A percentile compares a stretch with the other conserved stretches of the same genome.
These are phyloP conservation scores for Mesocentrotus franciscanus DNA, from an alignment of 53 echinoderm and acorn worm genomes.

Conservation along the genomic window DNA sequence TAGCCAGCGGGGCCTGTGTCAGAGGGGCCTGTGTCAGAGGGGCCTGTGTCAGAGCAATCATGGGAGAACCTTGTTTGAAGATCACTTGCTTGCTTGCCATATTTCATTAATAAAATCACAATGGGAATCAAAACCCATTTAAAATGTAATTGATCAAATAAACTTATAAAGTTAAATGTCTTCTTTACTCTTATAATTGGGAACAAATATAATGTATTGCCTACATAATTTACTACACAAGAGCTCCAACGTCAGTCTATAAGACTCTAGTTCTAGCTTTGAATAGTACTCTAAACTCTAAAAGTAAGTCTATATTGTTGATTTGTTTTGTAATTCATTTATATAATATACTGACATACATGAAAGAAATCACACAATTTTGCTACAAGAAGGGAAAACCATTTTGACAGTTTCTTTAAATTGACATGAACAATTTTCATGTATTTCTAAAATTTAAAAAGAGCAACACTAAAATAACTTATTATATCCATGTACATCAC, in stretches of 20 bases:
- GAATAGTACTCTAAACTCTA: background rate
- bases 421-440: background rate
- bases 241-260: background rate
- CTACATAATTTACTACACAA: background rate
- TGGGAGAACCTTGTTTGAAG: constrained; percentile 13
- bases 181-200: too few species aligned
- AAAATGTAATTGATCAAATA: background rate
- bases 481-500: too few species aligned
- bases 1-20: constrained; percentile 5
- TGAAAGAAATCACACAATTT: background rate
- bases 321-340: background rate
- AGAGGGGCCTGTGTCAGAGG: constrained; percentile 4
- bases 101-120: background rate
- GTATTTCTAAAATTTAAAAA: background rate
- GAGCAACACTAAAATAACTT: background rate
- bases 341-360: background rate
- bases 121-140: background rate
- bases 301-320: background rate
- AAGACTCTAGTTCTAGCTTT: background rate
- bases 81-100: background rate
- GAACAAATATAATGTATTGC: too few species aligned
- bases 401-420: constrained; percentile 42
- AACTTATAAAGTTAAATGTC: too few species aligned
- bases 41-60: constrained; percentile 26
- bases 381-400: constrained; percentile 21